A percentile compares a stretch with the other conserved stretches of the same genome.
These are phyloP conservation scores for Drosophila prostipennis DNA, from an alignment of 2,888 invertebrate species.

Conservation along the genomic window DNA sequence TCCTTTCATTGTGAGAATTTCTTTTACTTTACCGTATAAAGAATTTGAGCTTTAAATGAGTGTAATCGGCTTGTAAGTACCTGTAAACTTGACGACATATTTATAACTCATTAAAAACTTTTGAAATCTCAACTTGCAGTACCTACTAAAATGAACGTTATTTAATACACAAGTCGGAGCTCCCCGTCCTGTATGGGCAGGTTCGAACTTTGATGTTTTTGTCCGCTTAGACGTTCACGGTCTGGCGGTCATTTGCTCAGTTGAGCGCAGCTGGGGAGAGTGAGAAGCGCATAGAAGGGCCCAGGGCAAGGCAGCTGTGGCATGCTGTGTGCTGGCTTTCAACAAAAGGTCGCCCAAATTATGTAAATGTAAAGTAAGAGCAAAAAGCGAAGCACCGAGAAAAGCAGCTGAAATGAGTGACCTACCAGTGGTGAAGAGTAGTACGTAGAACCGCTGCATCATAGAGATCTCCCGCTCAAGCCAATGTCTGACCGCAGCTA, in stretches of 20 bases:
- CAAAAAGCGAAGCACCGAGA: not conserved
- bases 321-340: conserved; percentile 37
- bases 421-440: conserved; percentile 21
- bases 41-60: too few species aligned
- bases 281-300: conserved; percentile 10
- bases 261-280: not conserved
- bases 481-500: conserved; percentile 13
- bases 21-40: too few species aligned
- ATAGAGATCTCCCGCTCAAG: not conserved
- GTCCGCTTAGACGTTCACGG: conserved; percentile 40
- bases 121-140: not conserved
- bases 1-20: too few species aligned
- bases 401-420: conserved; percentile 24
- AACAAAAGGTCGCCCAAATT: conserved; percentile 20
- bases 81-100: not conserved
- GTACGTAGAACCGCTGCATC: conserved; percentile 46
- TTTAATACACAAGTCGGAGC: not conserved
- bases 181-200: not conserved
- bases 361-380: conserved; percentile 6
- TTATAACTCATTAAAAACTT: not conserved
- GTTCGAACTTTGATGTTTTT: conserved; percentile 59
- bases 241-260: conserved; percentile 50
- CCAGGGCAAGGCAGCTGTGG: not conserved
- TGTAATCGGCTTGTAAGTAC: too few species aligned
- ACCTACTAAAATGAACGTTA: not conserved